These are phyloP conservation scores for Vannuccia rotundouncinata DNA, from an alignment of 2,888 invertebrate species.

Conservation along the genomic window DNA sequence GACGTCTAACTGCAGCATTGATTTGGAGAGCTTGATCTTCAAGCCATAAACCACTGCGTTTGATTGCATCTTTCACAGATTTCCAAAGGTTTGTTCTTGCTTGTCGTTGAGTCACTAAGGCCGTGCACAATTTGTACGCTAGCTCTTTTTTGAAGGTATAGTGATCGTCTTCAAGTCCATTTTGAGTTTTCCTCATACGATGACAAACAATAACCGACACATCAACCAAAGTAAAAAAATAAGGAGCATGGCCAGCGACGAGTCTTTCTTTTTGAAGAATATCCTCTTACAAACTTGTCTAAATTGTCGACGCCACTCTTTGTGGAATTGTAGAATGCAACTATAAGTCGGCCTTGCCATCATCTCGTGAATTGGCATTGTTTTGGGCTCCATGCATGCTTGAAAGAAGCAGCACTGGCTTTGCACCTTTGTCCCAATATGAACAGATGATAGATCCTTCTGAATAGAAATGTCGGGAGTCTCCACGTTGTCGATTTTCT, in stretches of 20 bases:
- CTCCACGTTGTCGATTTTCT: constrained; percentile 22
- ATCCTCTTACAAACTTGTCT: constrained; percentile 20
- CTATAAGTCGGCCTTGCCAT: constrained; percentile 16
- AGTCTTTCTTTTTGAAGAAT: constrained; percentile 17
- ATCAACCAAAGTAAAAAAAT: constrained; percentile 15
- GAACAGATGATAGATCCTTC: constrained; percentile 29
- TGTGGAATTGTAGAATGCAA: constrained; percentile 23
- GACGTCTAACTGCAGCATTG: constrained; percentile 23
- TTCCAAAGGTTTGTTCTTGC: constrained; percentile 15
- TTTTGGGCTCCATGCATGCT: constrained; percentile 31
- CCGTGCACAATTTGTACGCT: constrained; percentile 23
- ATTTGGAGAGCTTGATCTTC: constrained; percentile 11
- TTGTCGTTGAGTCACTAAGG: constrained; percentile 26
- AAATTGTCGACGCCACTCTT: constrained; percentile 21
- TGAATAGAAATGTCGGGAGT: constrained; percentile 22
- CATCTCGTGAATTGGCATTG: constrained; percentile 10
- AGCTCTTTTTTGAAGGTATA: constrained; percentile 17
- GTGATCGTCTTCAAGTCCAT: constrained; percentile 21
- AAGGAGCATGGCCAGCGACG: neutral
- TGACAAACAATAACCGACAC: constrained; percentile 16
- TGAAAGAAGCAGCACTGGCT: constrained; percentile 28
- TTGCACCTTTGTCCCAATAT: constrained; percentile 27
- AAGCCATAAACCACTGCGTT: constrained; percentile 16
- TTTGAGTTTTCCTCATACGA: constrained; percentile 16
- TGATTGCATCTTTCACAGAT: constrained; percentile 23